Conservation (phyloP, 2,888 invertebrate species). For the Pristionchus entomophagus region DNA sequence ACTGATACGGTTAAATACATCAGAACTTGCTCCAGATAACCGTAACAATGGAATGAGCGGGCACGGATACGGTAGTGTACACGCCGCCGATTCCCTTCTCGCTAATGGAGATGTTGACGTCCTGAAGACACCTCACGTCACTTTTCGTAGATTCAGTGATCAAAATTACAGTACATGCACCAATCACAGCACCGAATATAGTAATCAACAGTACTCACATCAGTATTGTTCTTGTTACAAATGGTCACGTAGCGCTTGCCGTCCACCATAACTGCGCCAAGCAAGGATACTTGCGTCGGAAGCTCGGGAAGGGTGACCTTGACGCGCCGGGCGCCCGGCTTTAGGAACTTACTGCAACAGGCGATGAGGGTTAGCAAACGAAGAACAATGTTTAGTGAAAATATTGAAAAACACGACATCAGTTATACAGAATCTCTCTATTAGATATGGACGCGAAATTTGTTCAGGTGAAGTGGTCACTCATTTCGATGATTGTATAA, state of each 20-base stretch:
- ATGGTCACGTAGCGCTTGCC: constrained; percentile 56
- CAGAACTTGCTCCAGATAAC: constrained; percentile 58
- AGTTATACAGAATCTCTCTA: neutral
- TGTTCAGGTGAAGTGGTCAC: no score
- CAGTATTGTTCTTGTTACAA: constrained; percentile 50
- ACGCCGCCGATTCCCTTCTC: constrained; percentile 51
- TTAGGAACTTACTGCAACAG: constrained; percentile 62
- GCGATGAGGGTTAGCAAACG: neutral
- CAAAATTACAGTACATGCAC: neutral
- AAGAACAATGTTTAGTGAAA: neutral
- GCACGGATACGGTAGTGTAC: constrained; percentile 50
- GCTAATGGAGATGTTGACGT: constrained; percentile 46
- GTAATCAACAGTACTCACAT: no score
- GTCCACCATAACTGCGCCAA: constrained; percentile 49
- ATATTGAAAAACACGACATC: neutral
- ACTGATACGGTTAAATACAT: neutral
- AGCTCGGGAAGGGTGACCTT: neutral
- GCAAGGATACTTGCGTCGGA: constrained; percentile 26
- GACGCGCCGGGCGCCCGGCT: constrained; percentile 53
- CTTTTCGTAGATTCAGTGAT: neutral
- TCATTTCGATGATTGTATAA: no score
- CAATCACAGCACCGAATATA: no score
- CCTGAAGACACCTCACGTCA: neutral
- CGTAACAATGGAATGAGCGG: constrained; percentile 58
- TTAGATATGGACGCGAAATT: no score